These are phyloP conservation scores for Drosophila serrata DNA, from an alignment of 1,140 invertebrate species.

Conservation along the genomic window DNA sequence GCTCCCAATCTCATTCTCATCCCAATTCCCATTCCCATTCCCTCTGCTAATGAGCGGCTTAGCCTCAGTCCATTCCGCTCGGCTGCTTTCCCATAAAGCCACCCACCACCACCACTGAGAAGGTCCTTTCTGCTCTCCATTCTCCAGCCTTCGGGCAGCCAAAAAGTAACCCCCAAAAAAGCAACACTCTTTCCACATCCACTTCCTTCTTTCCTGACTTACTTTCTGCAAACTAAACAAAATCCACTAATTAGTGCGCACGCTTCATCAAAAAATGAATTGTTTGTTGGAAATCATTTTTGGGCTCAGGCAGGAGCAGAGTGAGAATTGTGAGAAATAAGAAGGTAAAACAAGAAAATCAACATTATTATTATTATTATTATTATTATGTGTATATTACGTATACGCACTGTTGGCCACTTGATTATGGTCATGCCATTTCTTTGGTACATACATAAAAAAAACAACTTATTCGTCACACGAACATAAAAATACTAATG, in stretches of 20 bases:
- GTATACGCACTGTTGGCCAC: slow-evolving; percentile 57
- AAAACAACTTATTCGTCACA: slow-evolving; percentile 57
- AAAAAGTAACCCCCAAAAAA: slow-evolving; percentile 60
- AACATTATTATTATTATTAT: slow-evolving; percentile 52
- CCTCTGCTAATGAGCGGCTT: slow-evolving; percentile 65
- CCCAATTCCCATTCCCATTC: slow-evolving; percentile 11
- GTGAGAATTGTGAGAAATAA: not conserved
- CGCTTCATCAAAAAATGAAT: slow-evolving; percentile 48
- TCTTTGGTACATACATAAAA: slow-evolving; percentile 37
- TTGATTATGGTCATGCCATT: slow-evolving; percentile 42
- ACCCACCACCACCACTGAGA: slow-evolving; percentile 14
- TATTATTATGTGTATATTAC: slow-evolving; percentile 53
- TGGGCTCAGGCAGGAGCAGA: too few species aligned
- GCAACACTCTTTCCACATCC: slow-evolving; percentile 6
- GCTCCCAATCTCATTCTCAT: slow-evolving; percentile 7
- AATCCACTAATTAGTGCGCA: slow-evolving; percentile 70
- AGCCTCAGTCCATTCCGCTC: slow-evolving; percentile 64
- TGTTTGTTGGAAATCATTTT: slow-evolving; percentile 18
- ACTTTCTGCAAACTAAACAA: slow-evolving; percentile 72
- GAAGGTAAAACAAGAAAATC: slow-evolving; percentile 21
- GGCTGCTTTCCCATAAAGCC: slow-evolving; percentile 60
- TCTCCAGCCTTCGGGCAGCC: not conserved
- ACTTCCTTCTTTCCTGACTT: slow-evolving; percentile 10
- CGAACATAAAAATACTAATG: slow-evolving; percentile 56
- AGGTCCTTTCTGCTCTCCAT: slow-evolving; percentile 3